Conservation (phyloP, 2,797 vertebrate genomes). For the Urocyon cinereoargenteus region DNA sequence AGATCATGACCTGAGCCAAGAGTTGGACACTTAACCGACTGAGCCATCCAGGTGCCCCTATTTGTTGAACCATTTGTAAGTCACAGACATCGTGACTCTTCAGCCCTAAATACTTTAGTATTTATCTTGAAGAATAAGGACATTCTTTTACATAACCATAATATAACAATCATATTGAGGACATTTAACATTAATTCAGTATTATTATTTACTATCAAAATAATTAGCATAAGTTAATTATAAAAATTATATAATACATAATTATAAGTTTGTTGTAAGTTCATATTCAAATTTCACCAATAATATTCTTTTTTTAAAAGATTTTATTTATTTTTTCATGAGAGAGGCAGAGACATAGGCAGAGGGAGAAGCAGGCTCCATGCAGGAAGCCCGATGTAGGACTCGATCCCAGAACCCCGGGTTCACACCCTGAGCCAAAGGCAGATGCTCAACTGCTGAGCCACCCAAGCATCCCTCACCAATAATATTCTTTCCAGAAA, state of each 20-base stretch:
- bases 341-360: too few relatives aligned
- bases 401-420: too few relatives aligned
- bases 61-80: slow-evolving; percentile 15
- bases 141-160: not conserved
- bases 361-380: too few relatives aligned
- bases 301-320: not conserved
- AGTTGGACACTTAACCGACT: not conserved
- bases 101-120: not conserved
- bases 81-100: not conserved
- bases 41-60: not conserved
- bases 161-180: not conserved
- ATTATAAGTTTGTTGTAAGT: not conserved
- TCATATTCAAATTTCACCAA: slow-evolving; percentile 28
- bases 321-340: too few relatives aligned
- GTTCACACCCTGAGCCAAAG: too few relatives aligned
- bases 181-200: not conserved
- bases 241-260: not conserved
- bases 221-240: not conserved
- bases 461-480: not conserved
- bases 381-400: too few relatives aligned
- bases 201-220: not conserved
- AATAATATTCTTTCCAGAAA: not conserved
- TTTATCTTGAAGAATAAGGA: not conserved
- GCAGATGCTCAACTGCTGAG: too few relatives aligned
- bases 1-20: not conserved